Evolutionary conservation across 2,888 invertebrate species (phyloP), one percentile per base, ranked within the genome.

Genomic region (Hypomecis atomaria): DNA sequence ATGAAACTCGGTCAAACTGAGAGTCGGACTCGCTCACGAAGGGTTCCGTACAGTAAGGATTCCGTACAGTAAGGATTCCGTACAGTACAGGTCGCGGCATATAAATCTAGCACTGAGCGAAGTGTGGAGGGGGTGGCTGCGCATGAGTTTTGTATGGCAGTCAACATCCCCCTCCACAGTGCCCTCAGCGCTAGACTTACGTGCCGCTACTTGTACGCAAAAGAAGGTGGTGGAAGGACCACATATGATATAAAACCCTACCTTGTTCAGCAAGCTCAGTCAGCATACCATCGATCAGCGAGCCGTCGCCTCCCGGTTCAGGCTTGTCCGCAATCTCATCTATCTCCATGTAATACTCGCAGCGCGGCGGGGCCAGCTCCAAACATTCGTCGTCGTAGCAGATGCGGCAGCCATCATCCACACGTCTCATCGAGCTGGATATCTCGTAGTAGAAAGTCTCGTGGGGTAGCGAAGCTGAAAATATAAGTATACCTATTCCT

Each of bases 351-450:
- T 85, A 87, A 72, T 86, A 88, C 7, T 79, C 76, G 56, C 88
- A 84, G 52, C 77, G 71, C 0, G 75, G 60, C 8, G 72, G 66
- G 8, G 77, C 73, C 42, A 84, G 65, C 7, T 52, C 48, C 3
- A 81, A 45, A 60, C 88, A 89, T 45, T 84, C 77, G 4, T 75
- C 70, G 0, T 72, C 78, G 49, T 78, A 83, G 72, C 88, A 89
- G 10, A 86, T 50, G 11, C 65, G 72, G 64, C 86, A 87, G n/a
- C 64, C 10, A 13, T 60, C 65, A 5, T 72, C 74, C 0, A 64
- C 58, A 1, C 72, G 70, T 0, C 75, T 74, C 67, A 60, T 62
- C 4, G 56, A 44, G 4, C 47, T 53, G 37, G 53, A 49, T 3
- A 63, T 11, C 13, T 68, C 50, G 52, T 71, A 72, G 47, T 67